These are phyloP conservation scores for Apodemia duryi DNA, from an alignment of 2,888 invertebrate species.

Conservation along the genomic window DNA sequence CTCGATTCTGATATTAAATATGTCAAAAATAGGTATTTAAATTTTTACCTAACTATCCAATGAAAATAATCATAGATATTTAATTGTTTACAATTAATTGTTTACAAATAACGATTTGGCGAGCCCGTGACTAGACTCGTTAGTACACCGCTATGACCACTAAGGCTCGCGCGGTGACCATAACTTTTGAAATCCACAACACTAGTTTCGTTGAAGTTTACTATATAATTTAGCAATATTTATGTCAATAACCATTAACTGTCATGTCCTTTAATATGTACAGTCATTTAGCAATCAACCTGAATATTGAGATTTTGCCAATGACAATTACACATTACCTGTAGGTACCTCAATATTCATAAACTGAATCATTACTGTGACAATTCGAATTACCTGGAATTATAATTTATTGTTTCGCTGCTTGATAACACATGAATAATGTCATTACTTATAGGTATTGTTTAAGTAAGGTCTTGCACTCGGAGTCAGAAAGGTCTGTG, in stretches of 20 bases:
- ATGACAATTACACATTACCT: background rate
- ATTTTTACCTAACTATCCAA: no score
- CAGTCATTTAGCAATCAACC: background rate
- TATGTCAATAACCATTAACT: background rate
- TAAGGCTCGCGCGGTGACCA: no score
- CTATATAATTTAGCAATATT: no score
- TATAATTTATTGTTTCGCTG: constrained; percentile 5
- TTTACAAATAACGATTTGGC: no score
- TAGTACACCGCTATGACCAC: no score
- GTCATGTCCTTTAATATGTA: background rate
- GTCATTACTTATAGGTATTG: background rate
- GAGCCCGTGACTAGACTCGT: no score
- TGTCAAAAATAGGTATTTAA: no score
- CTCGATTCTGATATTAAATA: no score
- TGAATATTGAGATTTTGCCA: background rate
- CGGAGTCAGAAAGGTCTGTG: background rate
- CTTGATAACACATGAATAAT: constrained; percentile 8
- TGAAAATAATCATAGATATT: no score
- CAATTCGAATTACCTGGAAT: constrained; percentile 1
- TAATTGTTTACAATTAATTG: no score
- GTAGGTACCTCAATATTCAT: background rate
- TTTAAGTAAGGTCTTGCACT: background rate
- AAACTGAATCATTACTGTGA: constrained; percentile 5
- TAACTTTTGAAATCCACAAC: no score
- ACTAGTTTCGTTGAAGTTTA: no score